Base-by-base conservation (phyloP, 2,888 invertebrate species). In the Iselma pallidipennis region DNA sequence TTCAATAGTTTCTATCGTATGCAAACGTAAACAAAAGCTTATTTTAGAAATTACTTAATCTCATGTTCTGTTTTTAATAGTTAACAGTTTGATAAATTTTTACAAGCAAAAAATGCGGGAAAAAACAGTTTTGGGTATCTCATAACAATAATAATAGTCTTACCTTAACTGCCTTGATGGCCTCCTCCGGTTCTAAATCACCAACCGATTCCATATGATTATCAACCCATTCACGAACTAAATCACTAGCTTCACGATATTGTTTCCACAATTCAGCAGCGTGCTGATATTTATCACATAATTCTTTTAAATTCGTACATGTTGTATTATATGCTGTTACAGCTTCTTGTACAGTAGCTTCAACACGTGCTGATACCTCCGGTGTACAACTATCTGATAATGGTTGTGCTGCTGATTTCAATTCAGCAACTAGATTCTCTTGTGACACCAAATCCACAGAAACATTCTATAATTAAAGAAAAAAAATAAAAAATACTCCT, bases 211-310 rank as follows among this genome's bases (percentile, higher is more conserved):
- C 89, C 85, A 92, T 89, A 80, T 91, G 90, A 75, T 87, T 86
- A 77, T 92, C 91, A 48, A 89, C 87, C 86, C 90, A 92, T 69
- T 86, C 87, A 67, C 89, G 87, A 63, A 94, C 89, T 26, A 89
- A 86, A 49, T 89, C 90, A 58, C 91, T 90, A 7, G 92, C 91
- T 78, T 91, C 91, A 37, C 89, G 86, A 83, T 94, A 94, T 63
- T 89, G 87, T 75, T 89, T 85, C 94, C 94, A 94, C 61, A 94
- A 85, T 52, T 89, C 88, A 58, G 92, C 91, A 3, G 93, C 94
- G 77, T 90, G 88, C 78, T 92, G 90, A 83, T 94, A 94, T 73
- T 89, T 85, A 72, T 81, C 88, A 80, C 91, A 92, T 70, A 94
- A 86, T 71, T 90, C 89, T 69, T 88, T 87, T 68, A 94, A 85